Evolutionary conservation across 2,113 vertebrate species (phyloP).

Genomic region (Argyrosomus japonicus): DNA sequence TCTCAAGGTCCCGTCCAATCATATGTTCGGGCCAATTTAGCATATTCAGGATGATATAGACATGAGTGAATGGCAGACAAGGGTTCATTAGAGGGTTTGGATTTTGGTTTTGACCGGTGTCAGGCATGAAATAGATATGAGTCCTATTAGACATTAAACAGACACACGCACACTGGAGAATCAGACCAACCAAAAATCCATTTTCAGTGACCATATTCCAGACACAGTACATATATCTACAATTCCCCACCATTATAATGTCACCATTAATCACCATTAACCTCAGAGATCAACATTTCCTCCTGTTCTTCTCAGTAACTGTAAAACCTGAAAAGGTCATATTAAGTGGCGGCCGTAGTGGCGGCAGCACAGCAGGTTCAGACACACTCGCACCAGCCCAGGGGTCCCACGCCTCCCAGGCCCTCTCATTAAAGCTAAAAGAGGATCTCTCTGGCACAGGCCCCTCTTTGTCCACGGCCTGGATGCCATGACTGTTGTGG

Average conservation of each 20-base stretch:
- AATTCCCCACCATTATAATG: conserved; percentile 15
- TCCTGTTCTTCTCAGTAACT: conserved; percentile 15
- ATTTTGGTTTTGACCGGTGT: conserved; percentile 8
- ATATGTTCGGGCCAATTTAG: conserved; percentile 32
- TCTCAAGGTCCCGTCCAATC: conserved; percentile 41
- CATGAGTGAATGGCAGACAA: conserved; percentile 13
- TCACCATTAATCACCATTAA: conserved; percentile 1
- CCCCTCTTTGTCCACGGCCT: conserved; percentile 79
- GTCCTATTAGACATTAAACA: conserved; percentile 20
- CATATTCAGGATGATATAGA: conserved; percentile 39
- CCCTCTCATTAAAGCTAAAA: conserved; percentile 84
- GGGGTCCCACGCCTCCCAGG: conserved; percentile 80
- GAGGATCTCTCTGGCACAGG: conserved; percentile 80
- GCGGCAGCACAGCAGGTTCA: conserved; percentile 67
- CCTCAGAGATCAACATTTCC: conserved; percentile 8
- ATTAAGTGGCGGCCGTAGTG: conserved; percentile 40
- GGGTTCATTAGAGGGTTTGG: conserved; percentile 22
- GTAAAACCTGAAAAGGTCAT: conserved; percentile 57
- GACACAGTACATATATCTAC: conserved; percentile 1
- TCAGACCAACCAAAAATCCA: not conserved
- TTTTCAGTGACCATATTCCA: conserved; percentile 21
- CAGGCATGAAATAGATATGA: conserved; percentile 20
- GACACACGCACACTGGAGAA: not conserved
- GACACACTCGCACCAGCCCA: conserved; percentile 63
- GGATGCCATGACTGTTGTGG: conserved; percentile 78